Evolutionary conservation across 1,140 invertebrate genomes (phyloP), one percentile per base, ranked within the genome.

Genomic region (Mercenaria mercenaria): DNA sequence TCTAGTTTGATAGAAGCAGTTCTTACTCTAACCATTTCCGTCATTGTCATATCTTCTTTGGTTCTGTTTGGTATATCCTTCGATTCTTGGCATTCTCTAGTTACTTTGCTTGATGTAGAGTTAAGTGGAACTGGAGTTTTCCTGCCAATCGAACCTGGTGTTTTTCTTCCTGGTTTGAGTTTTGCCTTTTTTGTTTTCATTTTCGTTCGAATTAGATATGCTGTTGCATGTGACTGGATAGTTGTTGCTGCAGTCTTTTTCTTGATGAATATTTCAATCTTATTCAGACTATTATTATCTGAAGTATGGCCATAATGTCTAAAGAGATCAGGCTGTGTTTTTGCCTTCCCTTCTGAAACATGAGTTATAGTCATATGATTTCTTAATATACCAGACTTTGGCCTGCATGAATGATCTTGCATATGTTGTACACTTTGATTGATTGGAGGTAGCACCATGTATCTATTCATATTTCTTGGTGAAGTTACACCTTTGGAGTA

Each of bases 1-100:
- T 89, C 87, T 10, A 83, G 23, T 76, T 89, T 89, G 23, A 89
- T 56, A 82, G 79, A 89, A 43, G 87, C 87, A 11, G 85, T 88
- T 50, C 74, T 64, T 23, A 34, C 41, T 29, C 85, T 39, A 13
- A 88, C 50, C 56, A 88, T 80, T 39, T 88, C 85, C 8, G 82
- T 84, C 52, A 59, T 74, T 43, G 59, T 64, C 23, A 1, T 56
- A 69, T 89, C 87, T 74, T 83, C 80, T 43, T 59, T 74, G 23
- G 47, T 29, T 23, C 69, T 74, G 76, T 59, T 41, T 3, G 11
- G 1, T 29, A 34, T 32, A 32, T 87, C 72, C 37, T 64, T 87
- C 13, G 26, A n/a, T 3, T 72, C 64, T 85, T 59, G 74, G 18
- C 26, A 32, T 39, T 56, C 47, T 1, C 11, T 52, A 0, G 41